These are phyloP conservation scores for Campoletis raptor DNA, from an alignment of 2,888 invertebrate genomes.

Conservation along the genomic window DNA sequence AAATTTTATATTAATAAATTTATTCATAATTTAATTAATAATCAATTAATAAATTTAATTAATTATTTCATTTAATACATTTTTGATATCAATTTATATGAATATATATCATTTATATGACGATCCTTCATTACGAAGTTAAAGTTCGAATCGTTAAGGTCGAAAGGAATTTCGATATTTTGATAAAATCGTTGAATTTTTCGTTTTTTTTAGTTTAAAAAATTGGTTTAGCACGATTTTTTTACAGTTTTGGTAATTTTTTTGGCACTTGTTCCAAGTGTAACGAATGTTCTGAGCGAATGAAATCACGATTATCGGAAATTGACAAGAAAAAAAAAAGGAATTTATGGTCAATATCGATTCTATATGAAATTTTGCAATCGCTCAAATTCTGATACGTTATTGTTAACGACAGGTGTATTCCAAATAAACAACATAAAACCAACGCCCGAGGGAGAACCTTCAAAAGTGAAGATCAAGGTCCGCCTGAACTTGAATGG, in stretches of 20 bases:
- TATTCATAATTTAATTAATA: too few relatives aligned
- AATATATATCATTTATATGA: too few relatives aligned
- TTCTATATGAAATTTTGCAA: background rate
- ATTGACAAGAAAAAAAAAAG: background rate
- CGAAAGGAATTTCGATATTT: background rate
- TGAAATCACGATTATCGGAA: background rate
- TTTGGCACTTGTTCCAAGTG: background rate
- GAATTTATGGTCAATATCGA: background rate
- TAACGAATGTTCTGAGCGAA: background rate
- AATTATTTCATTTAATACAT: too few relatives aligned
- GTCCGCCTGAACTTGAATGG: slow-evolving; percentile 97
- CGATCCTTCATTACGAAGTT: background rate
- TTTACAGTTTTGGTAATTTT: background rate
- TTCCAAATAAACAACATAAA: slow-evolving; percentile 94
- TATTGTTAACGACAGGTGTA: slow-evolving; percentile 86
- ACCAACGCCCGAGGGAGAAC: slow-evolving; percentile 94
- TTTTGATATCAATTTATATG: too few relatives aligned
- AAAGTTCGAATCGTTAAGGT: background rate
- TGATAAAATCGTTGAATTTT: background rate
- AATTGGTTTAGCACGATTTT: background rate
- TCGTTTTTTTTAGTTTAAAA: background rate
- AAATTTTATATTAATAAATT: background rate
- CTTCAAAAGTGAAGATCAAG: slow-evolving; percentile 98
- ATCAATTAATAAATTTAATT: too few relatives aligned
- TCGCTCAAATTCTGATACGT: background rate